A percentile compares a stretch with the other conserved stretches of the same genome.
phyloP scores from a whole-genome alignment of 2,888 invertebrate species.

The Brenthis hecate region DNA sequence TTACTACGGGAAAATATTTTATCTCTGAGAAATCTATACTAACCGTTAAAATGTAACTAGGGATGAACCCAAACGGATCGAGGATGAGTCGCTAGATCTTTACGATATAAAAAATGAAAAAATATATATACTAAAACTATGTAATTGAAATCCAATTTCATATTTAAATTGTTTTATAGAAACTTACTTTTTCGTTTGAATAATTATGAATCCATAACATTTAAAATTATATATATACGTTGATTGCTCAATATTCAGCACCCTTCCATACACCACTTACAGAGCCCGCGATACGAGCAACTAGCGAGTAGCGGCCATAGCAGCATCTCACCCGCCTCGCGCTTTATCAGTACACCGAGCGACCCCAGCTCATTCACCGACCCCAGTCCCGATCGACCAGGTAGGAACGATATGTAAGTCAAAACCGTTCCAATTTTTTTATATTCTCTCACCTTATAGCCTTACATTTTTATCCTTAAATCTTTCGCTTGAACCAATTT shows the following conservation, averaged over 20 bases:
- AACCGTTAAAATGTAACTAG: too few species aligned
- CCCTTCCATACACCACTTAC: constrained; percentile 2
- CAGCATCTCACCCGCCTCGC: constrained; percentile 71
- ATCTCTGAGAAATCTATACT: too few species aligned
- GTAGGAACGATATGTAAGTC: constrained; percentile 83
- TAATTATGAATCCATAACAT: too few species aligned
- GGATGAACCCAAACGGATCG: too few species aligned
- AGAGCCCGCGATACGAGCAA: constrained; percentile 79
- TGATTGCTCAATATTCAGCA: background rate
- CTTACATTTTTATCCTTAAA: constrained; percentile 32
- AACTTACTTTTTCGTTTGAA: too few species aligned
- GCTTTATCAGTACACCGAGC: constrained; percentile 69
- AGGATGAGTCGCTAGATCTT: too few species aligned
- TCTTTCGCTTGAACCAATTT: constrained; percentile 26
- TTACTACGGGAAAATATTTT: too few species aligned
- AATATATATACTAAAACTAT: too few species aligned
- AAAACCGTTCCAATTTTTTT: constrained; percentile 78
- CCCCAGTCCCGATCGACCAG: constrained; percentile 77
- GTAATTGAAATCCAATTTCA: too few species aligned
- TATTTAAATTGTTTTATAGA: too few species aligned
- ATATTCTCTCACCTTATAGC: constrained; percentile 53
- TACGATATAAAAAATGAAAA: too few species aligned
- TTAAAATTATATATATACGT: too few species aligned
- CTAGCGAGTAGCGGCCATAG: constrained; percentile 76
- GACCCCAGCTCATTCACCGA: constrained; percentile 72